These are phyloP conservation scores for Diplodus sargus DNA, from an alignment of 2,797 vertebrate genomes.

Conservation along the genomic window DNA sequence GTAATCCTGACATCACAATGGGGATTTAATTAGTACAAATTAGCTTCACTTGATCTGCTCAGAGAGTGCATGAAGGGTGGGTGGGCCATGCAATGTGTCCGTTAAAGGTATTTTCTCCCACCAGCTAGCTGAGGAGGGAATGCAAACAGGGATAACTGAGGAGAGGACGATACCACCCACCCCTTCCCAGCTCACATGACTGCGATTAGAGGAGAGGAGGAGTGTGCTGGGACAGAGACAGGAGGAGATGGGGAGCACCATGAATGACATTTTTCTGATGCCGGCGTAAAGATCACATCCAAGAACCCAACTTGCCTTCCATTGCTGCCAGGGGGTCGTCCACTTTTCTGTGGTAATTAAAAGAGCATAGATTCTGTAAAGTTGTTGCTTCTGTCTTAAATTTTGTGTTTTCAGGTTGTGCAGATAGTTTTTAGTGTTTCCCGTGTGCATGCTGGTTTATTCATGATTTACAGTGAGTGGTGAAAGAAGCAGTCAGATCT, in stretches of 20 bases:
- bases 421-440: background rate
- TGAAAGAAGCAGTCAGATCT: background rate
- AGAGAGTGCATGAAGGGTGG: conserved; percentile 36
- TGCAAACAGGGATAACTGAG: conserved; percentile 53
- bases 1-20: conserved; percentile 54
- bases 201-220: conserved; percentile 76
- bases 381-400: conserved; percentile 7
- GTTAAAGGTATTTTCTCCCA: conserved; percentile 49
- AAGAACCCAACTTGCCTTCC: conserved; percentile 17
- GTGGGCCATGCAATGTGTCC: conserved; percentile 50
- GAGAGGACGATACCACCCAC: conserved; percentile 53
- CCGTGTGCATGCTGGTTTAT: background rate
- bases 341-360: conserved; percentile 67
- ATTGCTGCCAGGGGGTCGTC: conserved; percentile 14
- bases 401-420: background rate
- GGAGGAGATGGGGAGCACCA: conserved; percentile 42
- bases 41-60: conserved; percentile 45
- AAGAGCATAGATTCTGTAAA: background rate
- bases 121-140: conserved; percentile 43
- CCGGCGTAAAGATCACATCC: conserved; percentile 32
- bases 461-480: background rate
- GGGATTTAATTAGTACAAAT: conserved; percentile 60
- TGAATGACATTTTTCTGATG: conserved; percentile 53
- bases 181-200: conserved; percentile 81
- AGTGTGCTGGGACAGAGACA: conserved; percentile 51